Percentiles rank a stretch among this genome's conserved stretches.
These are phyloP conservation scores for Mesoclemmys tuberculata DNA, from an alignment of 2,113 vertebrate species.

Conservation along the genomic window DNA sequence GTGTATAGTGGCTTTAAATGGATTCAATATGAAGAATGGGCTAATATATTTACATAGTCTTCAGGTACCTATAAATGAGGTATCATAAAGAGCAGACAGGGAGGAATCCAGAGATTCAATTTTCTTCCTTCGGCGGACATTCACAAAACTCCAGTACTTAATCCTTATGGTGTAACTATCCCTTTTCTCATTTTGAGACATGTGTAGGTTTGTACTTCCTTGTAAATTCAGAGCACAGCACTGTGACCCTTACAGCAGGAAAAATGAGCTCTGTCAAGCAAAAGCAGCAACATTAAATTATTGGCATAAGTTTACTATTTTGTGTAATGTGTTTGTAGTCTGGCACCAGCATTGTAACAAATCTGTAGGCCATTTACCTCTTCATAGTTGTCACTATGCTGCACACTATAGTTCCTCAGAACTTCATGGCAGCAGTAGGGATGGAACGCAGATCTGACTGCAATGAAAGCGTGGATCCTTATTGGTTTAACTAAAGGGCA, in stretches of 20 bases:
- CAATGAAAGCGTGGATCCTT: accelerated
- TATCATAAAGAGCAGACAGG: neutral
- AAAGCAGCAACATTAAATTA: neutral
- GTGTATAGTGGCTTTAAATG: neutral
- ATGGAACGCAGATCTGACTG: neutral
- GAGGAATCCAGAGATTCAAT: neutral
- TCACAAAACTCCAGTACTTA: neutral
- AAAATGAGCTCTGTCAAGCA: neutral
- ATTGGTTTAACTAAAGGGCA: accelerated
- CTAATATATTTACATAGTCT: accelerated
- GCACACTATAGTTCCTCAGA: neutral
- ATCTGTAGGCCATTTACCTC: neutral
- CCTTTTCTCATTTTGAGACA: neutral
- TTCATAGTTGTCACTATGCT: neutral
- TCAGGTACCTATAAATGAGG: accelerated
- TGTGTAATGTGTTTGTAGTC: neutral
- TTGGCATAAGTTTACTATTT: neutral
- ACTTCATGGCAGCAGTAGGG: accelerated
- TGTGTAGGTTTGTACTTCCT: accelerated
- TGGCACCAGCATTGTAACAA: neutral
- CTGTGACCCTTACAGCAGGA: accelerated
- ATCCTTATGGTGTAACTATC: accelerated
- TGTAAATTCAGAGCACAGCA: neutral
- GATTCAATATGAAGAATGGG: accelerated
- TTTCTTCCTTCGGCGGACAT: neutral